These are phyloP conservation scores for Mythimna impura DNA, from an alignment of 2,888 invertebrate species.

Conservation along the genomic window DNA sequence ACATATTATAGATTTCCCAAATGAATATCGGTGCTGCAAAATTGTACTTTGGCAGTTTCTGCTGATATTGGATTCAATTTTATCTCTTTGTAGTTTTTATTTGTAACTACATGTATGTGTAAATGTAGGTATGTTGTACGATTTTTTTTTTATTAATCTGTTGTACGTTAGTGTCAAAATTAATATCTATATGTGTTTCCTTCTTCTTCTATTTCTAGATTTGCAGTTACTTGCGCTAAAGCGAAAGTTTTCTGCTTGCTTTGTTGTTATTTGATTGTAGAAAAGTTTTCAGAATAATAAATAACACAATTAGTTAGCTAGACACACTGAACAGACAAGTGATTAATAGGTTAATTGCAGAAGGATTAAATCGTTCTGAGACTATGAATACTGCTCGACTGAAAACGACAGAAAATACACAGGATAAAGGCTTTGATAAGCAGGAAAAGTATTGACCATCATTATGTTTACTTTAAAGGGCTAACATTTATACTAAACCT, in stretches of 20 bases:
- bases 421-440: not conserved
- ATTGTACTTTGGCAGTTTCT: constrained; percentile 17
- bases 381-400: not conserved
- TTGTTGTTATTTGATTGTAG: constrained; percentile 18
- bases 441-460: not conserved
- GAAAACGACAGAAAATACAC: not conserved
- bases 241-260: constrained; percentile 33
- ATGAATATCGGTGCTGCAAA: constrained; percentile 15
- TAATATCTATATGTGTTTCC: constrained; percentile 5
- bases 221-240: constrained; percentile 22
- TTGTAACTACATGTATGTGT: constrained; percentile 4
- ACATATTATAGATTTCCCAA: not conserved
- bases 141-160: constrained; percentile 1
- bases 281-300: constrained; percentile 4
- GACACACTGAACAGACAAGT: not conserved
- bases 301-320: constrained; percentile 4
- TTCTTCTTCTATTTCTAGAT: constrained; percentile 5
- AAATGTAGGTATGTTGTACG: constrained; percentile 14
- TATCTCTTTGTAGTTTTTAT: constrained; percentile 15
- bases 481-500: too few relatives aligned
- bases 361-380: not conserved
- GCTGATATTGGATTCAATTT: constrained; percentile 27
- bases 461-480: not conserved
- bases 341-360: constrained; percentile 23
- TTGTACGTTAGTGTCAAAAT: constrained; percentile 16